These are phyloP conservation scores for Otus sunia DNA, from an alignment of 2,113 vertebrate species.

Conservation along the genomic window DNA sequence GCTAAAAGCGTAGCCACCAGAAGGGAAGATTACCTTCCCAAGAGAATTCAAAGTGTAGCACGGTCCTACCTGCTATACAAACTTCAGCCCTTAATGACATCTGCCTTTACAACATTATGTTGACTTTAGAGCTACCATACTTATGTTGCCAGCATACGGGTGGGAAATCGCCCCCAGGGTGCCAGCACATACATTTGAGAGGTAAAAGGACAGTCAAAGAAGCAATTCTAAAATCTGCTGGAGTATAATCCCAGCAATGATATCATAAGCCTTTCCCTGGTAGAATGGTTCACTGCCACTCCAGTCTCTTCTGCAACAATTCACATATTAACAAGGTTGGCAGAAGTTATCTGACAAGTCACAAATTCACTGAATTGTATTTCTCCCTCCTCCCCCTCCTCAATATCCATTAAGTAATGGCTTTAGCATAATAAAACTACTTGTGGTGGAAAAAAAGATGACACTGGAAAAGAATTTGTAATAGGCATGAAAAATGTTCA, in stretches of 20 bases:
- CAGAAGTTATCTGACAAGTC: neutral
- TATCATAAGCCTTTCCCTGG: neutral
- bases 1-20: neutral
- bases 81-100: neutral
- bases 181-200: neutral
- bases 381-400: neutral
- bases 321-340: neutral
- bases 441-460: fast-evolving
- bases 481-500: neutral
- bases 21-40: neutral
- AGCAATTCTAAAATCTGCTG: neutral
- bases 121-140: neutral
- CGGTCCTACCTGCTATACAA: neutral
- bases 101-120: neutral
- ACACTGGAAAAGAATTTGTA: neutral
- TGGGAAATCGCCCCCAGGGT: neutral
- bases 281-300: neutral
- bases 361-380: neutral
- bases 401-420: neutral
- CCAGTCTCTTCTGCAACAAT: neutral
- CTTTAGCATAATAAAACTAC: neutral
- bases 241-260: neutral
- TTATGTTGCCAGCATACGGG: neutral
- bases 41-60: neutral
- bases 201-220: neutral